Base-by-base conservation (phyloP, 2,888 invertebrate genomes). In the Marronus borbonicus region DNA sequence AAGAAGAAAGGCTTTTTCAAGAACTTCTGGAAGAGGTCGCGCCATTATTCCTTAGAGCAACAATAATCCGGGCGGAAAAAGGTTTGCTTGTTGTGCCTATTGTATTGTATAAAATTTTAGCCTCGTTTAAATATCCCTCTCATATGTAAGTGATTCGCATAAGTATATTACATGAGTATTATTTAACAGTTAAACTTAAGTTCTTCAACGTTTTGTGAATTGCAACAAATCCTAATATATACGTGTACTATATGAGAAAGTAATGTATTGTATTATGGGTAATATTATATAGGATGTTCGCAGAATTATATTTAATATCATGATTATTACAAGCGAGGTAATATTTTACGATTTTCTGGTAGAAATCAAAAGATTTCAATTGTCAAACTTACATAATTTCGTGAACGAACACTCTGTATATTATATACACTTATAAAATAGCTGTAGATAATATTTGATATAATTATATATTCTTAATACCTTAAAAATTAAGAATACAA, bases 1-100 rank as follows among this genome's bases (percentile, higher is more conserved):
- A 96, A 95, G 89, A 95, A 96, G 88, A 95, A 95, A 89, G 95
- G 96, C 82, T 96, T 96, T 89, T 96, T 96, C 90, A 95, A 95
- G 89, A 95, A 93, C 88, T 93, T 96, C 84, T 96, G 96, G 96
- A 96, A 96, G 89, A 93, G 95, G 85, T 96, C 96, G 83, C 93
- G 95, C 83, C 95, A 96, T 87, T 94, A 96, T 88, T 96, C 96
- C 81, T 90, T 96, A 89, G 96, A 96, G 89, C 95, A 96, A 89
- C 95, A 95, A 90, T 93, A 93, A 78, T 76, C 60, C 72, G 36
- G 36, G 36, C 58, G 31, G 55, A 65, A 77, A 36, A 74, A 72
- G 77, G 70, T 68, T 69, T 69, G 76, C 69, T 50, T 52, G 24
- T 24, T 72, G 39, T 39, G 58, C 58, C 39, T 72, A 58, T 20